These are phyloP conservation scores for Agrotis segetum DNA, from an alignment of 2,888 invertebrate genomes.

Conservation along the genomic window DNA sequence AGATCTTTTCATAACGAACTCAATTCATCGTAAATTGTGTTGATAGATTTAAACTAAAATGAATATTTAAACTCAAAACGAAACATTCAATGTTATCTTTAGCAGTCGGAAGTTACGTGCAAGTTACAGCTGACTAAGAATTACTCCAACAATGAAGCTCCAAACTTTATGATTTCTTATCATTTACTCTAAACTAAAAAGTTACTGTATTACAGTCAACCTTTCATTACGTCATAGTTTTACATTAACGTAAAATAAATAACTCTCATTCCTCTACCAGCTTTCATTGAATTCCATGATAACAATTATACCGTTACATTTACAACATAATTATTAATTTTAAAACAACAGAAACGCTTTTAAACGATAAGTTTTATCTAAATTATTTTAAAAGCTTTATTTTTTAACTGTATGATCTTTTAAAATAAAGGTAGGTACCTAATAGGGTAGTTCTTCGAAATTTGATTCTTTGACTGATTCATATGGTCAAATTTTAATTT, in stretches of 20 bases:
- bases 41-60: too few relatives aligned
- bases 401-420: background rate
- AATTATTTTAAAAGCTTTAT: constrained; percentile 32
- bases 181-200: background rate
- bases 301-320: constrained; percentile 7
- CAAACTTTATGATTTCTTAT: background rate
- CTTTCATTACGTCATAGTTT: background rate
- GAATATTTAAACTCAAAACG: too few relatives aligned
- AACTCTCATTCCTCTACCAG: constrained; percentile 5
- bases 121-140: too few relatives aligned
- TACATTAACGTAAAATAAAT: background rate
- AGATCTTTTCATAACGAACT: background rate
- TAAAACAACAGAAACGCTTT: constrained; percentile 31
- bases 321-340: constrained; percentile 7
- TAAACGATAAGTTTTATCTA: constrained; percentile 9
- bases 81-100: too few relatives aligned
- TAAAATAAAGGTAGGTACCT: background rate
- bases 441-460: too few relatives aligned
- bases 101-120: too few relatives aligned
- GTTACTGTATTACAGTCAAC: background rate
- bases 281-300: constrained; percentile 20
- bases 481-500: too few relatives aligned
- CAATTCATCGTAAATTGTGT: too few relatives aligned
- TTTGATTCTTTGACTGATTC: too few relatives aligned
- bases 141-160: background rate